phyloP scores from a whole-genome alignment of 2,113 vertebrate species.

The Callithrix jacchus region DNA sequence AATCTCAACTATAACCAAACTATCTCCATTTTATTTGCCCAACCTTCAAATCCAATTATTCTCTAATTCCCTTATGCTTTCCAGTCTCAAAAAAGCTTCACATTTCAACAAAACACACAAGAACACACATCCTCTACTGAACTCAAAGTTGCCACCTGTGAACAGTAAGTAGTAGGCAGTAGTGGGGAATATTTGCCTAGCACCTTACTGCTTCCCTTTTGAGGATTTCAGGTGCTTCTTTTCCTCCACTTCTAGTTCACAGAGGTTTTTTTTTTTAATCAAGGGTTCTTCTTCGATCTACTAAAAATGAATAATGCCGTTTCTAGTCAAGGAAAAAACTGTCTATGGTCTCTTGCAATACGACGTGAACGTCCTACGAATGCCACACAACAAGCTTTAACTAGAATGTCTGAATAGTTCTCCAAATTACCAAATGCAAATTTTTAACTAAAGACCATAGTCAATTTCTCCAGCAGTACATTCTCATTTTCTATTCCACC shows the following conservation, averaged over 20 bases:
- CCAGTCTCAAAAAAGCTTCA: not conserved
- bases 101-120: not conserved
- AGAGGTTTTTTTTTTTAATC: not conserved
- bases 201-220: not conserved
- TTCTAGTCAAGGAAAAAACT: not conserved
- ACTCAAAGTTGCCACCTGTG: not conserved
- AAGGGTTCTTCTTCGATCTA: not conserved
- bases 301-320: not conserved
- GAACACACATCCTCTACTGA: not conserved
- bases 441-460: slow-evolving; percentile 30
- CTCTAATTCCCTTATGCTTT: not conserved
- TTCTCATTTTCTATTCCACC: not conserved
- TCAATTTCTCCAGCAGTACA: slow-evolving; percentile 15
- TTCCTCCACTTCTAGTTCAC: not conserved
- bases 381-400: not conserved
- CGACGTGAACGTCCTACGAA: not conserved
- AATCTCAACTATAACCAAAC: not conserved
- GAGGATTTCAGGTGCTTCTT: not conserved
- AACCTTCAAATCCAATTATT: not conserved
- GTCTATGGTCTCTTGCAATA: not conserved
- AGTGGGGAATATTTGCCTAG: not conserved
- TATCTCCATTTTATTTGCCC: not conserved
- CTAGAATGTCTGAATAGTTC: slow-evolving; percentile 21
- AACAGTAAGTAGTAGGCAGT: not conserved
- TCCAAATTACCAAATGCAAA: not conserved